These are phyloP conservation scores for Zosterops hypoxanthus DNA, from an alignment of 2,113 vertebrate genomes.

Conservation along the genomic window DNA sequence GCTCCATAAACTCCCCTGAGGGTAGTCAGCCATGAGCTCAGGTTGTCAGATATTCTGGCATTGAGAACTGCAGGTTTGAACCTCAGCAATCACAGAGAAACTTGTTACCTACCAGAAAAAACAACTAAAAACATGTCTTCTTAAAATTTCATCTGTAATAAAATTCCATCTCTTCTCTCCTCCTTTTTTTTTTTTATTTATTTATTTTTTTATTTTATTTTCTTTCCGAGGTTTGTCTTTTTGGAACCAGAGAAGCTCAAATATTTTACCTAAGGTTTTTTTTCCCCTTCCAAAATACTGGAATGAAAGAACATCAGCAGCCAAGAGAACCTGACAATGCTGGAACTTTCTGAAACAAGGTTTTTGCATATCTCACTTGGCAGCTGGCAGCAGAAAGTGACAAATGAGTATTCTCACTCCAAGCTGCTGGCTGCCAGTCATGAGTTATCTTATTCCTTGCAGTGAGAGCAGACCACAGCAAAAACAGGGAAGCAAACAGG, in stretches of 20 bases:
- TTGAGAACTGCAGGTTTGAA: not conserved
- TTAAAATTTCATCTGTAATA: not conserved
- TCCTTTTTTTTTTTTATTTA: not conserved
- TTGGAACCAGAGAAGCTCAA: not conserved
- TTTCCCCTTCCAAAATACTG: not conserved
- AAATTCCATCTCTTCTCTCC: not conserved
- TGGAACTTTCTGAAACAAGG: slow-evolving; percentile 37
- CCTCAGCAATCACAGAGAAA: not conserved
- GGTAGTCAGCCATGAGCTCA: not conserved
- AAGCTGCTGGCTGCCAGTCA: slow-evolving; percentile 60
- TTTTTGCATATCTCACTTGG: slow-evolving; percentile 62
- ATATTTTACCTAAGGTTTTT: slow-evolving; percentile 2
- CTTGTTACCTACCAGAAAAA: not conserved
- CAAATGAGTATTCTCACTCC: slow-evolving; percentile 58
- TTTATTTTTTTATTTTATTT: too few relatives aligned
- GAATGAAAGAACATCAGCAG: slow-evolving; percentile 11
- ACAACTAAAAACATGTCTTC: accelerated
- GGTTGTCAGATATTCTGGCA: not conserved
- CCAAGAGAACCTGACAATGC: slow-evolving; percentile 26
- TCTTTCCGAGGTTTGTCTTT: too few relatives aligned
- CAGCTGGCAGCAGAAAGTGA: slow-evolving; percentile 48
- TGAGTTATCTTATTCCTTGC: slow-evolving; percentile 48
- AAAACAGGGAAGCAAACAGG: not conserved
- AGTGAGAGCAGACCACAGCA: slow-evolving; percentile 19
- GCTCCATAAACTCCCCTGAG: not conserved